Conservation (phyloP, 2,797 vertebrate genomes). For the Micromesistius poutassou region DNA sequence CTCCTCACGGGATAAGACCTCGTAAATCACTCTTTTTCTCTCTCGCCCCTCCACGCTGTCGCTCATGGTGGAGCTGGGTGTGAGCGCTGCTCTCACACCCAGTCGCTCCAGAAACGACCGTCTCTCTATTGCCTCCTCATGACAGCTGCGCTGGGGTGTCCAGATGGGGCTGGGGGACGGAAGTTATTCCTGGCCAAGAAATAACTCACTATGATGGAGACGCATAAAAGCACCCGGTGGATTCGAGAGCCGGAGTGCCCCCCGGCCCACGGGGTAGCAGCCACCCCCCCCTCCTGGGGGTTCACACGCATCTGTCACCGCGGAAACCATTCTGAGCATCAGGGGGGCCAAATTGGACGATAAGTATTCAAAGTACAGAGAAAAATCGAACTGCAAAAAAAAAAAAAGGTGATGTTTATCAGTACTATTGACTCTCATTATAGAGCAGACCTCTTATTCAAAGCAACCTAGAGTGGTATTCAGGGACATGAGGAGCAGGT, state of each 20-base stretch:
- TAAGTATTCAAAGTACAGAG: no score
- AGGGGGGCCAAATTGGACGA: background rate
- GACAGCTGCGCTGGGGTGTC: background rate
- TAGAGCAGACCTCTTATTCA: no score
- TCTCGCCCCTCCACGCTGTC: background rate
- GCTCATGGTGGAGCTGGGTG: background rate
- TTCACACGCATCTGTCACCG: background rate
- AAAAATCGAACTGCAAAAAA: no score
- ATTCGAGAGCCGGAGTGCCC: background rate
- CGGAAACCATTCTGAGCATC: background rate
- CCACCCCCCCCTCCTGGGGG: background rate
- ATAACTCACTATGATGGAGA: constrained; percentile 13
- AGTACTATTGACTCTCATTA: no score
- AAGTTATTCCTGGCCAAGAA: constrained; percentile 16
- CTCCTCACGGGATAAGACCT: background rate
- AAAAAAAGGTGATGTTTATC: no score
- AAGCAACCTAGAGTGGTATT: no score
- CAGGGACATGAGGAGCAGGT: no score
- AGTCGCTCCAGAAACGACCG: background rate
- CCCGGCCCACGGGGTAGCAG: background rate
- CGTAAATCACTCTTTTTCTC: background rate
- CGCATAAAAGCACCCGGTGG: background rate
- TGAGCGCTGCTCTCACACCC: background rate
- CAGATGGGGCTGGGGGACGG: constrained; percentile 25
- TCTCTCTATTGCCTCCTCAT: background rate